phyloP scores from a whole-genome alignment of 2,113 vertebrate species.

The Thermophis baileyi region DNA sequence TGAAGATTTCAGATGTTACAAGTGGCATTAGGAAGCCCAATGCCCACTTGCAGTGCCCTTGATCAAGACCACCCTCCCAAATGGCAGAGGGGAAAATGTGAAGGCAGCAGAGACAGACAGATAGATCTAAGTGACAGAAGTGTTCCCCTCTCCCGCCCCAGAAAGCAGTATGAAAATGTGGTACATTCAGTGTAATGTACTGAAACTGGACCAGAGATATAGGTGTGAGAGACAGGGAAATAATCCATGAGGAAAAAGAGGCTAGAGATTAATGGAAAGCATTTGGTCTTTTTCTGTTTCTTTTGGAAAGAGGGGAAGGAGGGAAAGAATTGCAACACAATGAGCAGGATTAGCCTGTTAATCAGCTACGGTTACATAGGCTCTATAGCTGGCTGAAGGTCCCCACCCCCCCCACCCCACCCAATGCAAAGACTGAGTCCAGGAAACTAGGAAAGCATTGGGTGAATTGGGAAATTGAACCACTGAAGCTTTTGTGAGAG shows the following conservation, averaged over 20 bases:
- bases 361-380: background rate
- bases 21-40: background rate
- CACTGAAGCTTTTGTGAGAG: background rate
- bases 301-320: background rate
- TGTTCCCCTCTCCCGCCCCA: background rate
- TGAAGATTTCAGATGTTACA: background rate
- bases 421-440: background rate
- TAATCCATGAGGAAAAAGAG: background rate
- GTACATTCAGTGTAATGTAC: background rate
- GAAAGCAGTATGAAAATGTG: background rate
- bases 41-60: background rate
- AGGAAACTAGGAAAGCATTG: too few species aligned
- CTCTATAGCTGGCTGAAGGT: background rate
- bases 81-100: background rate
- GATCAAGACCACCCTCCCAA: background rate
- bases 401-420: accelerated
- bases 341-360: background rate
- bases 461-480: background rate
- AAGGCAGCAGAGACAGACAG: background rate
- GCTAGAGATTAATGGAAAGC: background rate
- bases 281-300: background rate
- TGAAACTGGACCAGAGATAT: background rate
- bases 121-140: background rate
- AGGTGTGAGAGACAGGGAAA: background rate
- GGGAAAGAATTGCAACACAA: background rate